Percentiles rank a stretch among this genome's conserved stretches.
These are phyloP conservation scores for Carapus acus DNA, from an alignment of 2,797 vertebrate genomes.

Conservation along the genomic window DNA sequence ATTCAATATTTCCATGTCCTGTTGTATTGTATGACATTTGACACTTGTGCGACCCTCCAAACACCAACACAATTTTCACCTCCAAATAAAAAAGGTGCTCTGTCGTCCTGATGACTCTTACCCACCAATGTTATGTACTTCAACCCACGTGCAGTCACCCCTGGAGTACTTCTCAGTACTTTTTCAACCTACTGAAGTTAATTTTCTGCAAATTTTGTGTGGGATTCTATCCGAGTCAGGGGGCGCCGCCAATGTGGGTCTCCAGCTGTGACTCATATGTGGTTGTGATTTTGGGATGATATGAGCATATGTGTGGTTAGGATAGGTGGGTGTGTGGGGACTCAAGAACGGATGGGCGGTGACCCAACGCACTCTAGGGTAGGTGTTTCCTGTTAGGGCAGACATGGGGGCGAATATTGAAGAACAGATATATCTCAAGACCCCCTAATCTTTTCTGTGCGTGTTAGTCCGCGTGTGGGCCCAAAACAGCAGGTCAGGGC, in stretches of 20 bases:
- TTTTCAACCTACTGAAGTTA: constrained; percentile 13
- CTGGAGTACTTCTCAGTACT: not conserved
- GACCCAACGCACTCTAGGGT: constrained; percentile 38
- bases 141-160: constrained; percentile 14
- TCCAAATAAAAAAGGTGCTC: too few relatives aligned
- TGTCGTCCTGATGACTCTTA: too few relatives aligned
- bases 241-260: constrained; percentile 1
- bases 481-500: constrained; percentile 29
- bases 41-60: too few relatives aligned
- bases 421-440: constrained; percentile 32
- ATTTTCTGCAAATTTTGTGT: constrained; percentile 6
- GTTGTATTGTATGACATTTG: too few relatives aligned
- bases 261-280: constrained; percentile 5
- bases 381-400: constrained; percentile 45
- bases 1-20: too few relatives aligned
- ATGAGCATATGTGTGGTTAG: constrained; percentile 1
- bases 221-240: constrained; percentile 5
- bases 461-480: constrained; percentile 18
- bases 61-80: too few relatives aligned
- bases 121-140: too few relatives aligned
- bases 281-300: constrained; percentile 9
- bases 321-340: constrained; percentile 12
- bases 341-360: constrained; percentile 26
- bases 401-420: constrained; percentile 30
- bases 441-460: constrained; percentile 10